Evolutionary conservation across 2,888 invertebrate genomes (phyloP).

Genomic region (Portevinia maculata): DNA sequence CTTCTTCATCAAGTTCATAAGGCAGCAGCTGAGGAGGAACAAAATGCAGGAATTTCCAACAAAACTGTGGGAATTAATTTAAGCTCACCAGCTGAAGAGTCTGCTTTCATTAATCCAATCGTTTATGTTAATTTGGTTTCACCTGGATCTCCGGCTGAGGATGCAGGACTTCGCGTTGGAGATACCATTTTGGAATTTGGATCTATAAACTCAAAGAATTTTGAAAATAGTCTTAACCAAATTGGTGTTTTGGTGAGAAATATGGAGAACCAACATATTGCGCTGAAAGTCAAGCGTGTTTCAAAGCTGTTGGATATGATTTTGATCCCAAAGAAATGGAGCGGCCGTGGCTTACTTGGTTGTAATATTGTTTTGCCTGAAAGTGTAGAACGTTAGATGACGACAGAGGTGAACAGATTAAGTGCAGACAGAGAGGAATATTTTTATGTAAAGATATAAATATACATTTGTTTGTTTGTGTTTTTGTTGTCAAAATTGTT

Average conservation of each 20-base stretch:
- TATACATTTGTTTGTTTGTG: too few species aligned
- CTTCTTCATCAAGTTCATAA: constrained; percentile 86
- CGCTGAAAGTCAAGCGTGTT: constrained; percentile 84
- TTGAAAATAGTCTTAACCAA: constrained; percentile 86
- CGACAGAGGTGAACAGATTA: too few species aligned
- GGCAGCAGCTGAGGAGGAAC: constrained; percentile 78
- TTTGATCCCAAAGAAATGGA: constrained; percentile 90
- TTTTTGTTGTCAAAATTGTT: too few species aligned
- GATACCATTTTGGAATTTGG: constrained; percentile 92
- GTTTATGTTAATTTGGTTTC: constrained; percentile 89
- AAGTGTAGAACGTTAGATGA: constrained; percentile 73
- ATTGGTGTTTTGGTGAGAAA: constrained; percentile 88
- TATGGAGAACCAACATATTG: constrained; percentile 84
- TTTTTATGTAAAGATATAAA: too few species aligned
- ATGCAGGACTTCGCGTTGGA: constrained; percentile 87
- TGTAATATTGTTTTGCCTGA: constrained; percentile 85
- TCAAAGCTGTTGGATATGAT: constrained; percentile 84
- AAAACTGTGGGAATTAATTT: constrained; percentile 76
- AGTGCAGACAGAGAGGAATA: too few species aligned
- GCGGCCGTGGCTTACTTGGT: constrained; percentile 90
- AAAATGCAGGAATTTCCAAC: constrained; percentile 75
- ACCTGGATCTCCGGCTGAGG: constrained; percentile 91
- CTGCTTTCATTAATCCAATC: constrained; percentile 83
- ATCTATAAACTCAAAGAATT: constrained; percentile 88
- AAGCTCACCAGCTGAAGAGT: constrained; percentile 64